phyloP scores from a whole-genome alignment of 2,797 vertebrate genomes.

The Cyprinodon diabolis region DNA sequence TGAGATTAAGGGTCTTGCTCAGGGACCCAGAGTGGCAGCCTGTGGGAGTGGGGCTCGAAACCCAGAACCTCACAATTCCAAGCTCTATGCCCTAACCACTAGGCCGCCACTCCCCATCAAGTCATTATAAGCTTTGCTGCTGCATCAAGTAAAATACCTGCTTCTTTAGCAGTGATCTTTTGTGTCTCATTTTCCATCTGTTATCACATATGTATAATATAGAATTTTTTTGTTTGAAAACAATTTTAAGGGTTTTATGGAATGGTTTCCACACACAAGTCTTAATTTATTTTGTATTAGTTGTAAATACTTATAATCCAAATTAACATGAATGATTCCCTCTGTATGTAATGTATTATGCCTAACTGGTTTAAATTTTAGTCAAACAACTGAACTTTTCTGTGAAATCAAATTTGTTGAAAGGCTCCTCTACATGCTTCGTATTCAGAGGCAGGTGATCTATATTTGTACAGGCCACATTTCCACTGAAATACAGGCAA shows the following conservation, averaged over 20 bases:
- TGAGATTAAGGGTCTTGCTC: too few relatives aligned
- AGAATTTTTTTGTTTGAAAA: too few relatives aligned
- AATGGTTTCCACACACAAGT: neutral
- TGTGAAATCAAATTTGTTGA: neutral
- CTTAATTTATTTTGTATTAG: neutral
- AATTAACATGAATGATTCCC: neutral
- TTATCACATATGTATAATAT: too few relatives aligned
- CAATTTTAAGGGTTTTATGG: neutral
- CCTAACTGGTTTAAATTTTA: neutral
- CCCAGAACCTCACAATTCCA: too few relatives aligned
- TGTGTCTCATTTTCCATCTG: neutral
- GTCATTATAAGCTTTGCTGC: too few relatives aligned
- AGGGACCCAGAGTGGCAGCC: too few relatives aligned
- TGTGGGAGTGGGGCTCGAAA: too few relatives aligned
- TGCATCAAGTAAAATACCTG: too few relatives aligned
- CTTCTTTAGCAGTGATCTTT: too few relatives aligned
- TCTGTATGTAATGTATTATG: neutral
- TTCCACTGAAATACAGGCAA: constrained; percentile 4
- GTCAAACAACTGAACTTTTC: neutral
- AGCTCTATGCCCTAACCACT: too few relatives aligned
- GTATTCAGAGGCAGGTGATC: neutral
- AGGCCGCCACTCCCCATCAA: too few relatives aligned
- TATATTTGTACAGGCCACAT: neutral
- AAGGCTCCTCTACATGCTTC: neutral
- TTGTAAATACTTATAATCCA: neutral